Base-by-base conservation (phyloP, 1,140 invertebrate species). In the Araneus ventricosus region DNA sequence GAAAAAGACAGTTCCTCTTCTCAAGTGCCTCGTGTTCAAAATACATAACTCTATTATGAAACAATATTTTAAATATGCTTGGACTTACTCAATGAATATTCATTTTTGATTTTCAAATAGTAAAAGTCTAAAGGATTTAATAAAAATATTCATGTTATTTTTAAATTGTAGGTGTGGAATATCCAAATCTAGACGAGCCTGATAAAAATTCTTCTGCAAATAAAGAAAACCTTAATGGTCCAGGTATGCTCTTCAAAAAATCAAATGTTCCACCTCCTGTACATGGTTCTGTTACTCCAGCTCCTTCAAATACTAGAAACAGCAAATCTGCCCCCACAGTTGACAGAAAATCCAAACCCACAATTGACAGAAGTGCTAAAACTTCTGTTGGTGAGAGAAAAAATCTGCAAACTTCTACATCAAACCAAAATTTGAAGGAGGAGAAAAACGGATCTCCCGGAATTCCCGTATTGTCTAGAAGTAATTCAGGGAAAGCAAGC, bases 101-200 rank as follows among this genome's bases (percentile, higher is more conserved):
- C 45, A 52, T 14, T n/a, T 52, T 52, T 52, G 10, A 14, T 52
- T 14, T 17, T 14, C 45, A 52, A 52, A 52, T 52, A 14, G 45
- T 52, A 52, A 52, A 52, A 52, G 17, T 52, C 45, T 52, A 8
- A 52, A 52, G 45, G 45, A 52, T 52, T 52, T 14, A 52, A 17
- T 45, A 45, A 45, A 8, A 45, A 45, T 52, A 52, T 52, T 52
- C 10, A 52, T 14, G n/a, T n/a, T n/a, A 52, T 52, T 52, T 52
- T 52, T 14, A 52, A 52, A 52, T 57, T 88, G 37, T 63, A 86
- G 91, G 39, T 27, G 34, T 93, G 8, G 84, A 93, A 37, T 93
- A 93, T 45, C 96, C 95, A 37, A 93, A 94, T 37, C 95, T 96
- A 85, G 95, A 95, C 88, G 91, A 93, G 79, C 30, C 63, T 30